Evolutionary conservation across 2,888 invertebrate species (phyloP).

Genomic region (Brenthis daphne): DNA sequence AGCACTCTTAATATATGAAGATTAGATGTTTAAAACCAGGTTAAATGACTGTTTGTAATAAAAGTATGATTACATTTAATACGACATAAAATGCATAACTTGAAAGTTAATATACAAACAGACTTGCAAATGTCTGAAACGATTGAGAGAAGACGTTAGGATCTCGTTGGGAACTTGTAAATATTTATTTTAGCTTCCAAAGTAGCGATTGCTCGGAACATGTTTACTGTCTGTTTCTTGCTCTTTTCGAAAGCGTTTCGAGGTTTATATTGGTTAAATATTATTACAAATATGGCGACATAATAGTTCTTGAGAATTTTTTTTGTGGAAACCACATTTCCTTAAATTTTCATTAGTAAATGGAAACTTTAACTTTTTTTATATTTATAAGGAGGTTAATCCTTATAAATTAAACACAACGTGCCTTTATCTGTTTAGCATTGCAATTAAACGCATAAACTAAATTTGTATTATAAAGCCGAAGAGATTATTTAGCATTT

Average conservation of each 20-base stretch:
- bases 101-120: conserved; percentile 13
- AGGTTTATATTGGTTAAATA: neutral
- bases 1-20: too few relatives aligned
- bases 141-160: neutral
- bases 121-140: conserved; percentile 9
- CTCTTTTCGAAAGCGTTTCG: neutral
- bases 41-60: neutral
- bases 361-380: too few relatives aligned
- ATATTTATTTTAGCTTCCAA: conserved; percentile 15
- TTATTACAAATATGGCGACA: neutral
- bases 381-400: too few relatives aligned
- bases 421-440: too few relatives aligned
- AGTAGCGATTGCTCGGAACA: neutral
- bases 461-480: too few relatives aligned
- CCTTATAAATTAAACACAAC: too few relatives aligned
- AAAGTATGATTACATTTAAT: neutral
- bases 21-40: neutral
- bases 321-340: neutral
- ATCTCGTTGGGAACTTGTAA: conserved; percentile 19
- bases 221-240: conserved; percentile 3
- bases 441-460: too few relatives aligned
- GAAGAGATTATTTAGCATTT: too few relatives aligned
- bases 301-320: neutral
- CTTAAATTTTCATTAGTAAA: too few relatives aligned
- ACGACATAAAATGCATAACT: conserved; percentile 1